Percentiles rank a stretch among this genome's conserved stretches.
phyloP scores from a whole-genome alignment of 2,888 invertebrate genomes.

The Mesorhabditis sp. region DNA sequence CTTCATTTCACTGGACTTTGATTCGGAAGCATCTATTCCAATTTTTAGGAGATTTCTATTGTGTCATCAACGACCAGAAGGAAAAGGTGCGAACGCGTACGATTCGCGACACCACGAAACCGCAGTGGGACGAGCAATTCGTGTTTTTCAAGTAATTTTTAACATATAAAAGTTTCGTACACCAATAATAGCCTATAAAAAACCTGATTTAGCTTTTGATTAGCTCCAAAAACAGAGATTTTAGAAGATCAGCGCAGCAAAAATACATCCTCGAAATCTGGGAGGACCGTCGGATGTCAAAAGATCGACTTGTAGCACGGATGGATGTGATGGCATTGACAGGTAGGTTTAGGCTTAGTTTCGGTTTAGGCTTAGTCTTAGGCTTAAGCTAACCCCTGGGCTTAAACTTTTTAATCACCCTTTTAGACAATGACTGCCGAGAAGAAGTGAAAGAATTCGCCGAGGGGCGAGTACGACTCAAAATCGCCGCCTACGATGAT shows the following conservation, averaged over 20 bases:
- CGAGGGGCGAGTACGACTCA: background rate
- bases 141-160: slow-evolving; percentile 13
- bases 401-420: background rate
- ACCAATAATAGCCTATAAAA: background rate
- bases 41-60: background rate
- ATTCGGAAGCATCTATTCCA: background rate
- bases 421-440: slow-evolving; percentile 4
- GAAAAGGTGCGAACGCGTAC: slow-evolving; percentile 8
- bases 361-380: background rate
- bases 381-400: background rate
- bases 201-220: background rate
- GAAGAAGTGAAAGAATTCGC: background rate
- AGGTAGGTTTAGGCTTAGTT: slow-evolving; percentile 11
- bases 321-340: slow-evolving; percentile 20
- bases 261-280: slow-evolving; percentile 28
- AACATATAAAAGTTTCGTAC: background rate
- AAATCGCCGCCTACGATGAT: slow-evolving; percentile 3
- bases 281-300: slow-evolving; percentile 25
- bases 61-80: background rate
- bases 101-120: slow-evolving; percentile 7
- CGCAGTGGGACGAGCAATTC: slow-evolving; percentile 18
- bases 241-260: slow-evolving; percentile 22
- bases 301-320: slow-evolving; percentile 21
- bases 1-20: background rate
- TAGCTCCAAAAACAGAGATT: background rate